phyloP scores from a whole-genome alignment of 2,113 vertebrate genomes.

The Archilochus colubris region DNA sequence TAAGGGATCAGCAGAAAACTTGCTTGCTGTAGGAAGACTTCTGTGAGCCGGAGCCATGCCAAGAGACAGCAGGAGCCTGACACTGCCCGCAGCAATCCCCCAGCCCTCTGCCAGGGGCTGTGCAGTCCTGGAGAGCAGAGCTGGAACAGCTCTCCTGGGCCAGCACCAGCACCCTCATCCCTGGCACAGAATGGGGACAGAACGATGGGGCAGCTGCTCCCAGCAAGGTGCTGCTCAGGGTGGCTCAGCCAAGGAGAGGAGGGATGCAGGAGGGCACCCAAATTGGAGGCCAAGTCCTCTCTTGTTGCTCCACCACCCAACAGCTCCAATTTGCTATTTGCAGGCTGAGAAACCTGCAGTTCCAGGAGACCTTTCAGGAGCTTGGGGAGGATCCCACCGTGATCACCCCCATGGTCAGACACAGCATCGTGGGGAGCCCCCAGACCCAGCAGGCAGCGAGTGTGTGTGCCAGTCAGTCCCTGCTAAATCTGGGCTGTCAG shows the following conservation, averaged over 20 bases:
- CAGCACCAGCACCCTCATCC: fast-evolving
- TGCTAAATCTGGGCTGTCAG: not conserved
- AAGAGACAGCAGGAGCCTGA: not conserved
- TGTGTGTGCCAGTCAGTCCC: not conserved
- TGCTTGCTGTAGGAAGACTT: not conserved
- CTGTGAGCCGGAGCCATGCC: not conserved
- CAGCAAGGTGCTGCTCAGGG: not conserved
- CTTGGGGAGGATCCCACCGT: not conserved
- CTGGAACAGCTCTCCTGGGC: not conserved
- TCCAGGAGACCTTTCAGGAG: not conserved
- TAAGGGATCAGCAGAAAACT: constrained; percentile 42
- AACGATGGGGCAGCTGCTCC: not conserved
- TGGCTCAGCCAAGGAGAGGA: no score
- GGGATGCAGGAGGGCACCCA: no score
- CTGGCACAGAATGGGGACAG: not conserved
- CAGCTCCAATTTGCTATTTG: fast-evolving
- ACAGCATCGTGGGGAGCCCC: not conserved
- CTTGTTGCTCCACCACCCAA: no score
- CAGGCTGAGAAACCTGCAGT: not conserved
- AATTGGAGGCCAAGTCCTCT: no score
- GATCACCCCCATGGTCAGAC: fast-evolving
- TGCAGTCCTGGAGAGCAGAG: fast-evolving
- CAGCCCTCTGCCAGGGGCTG: fast-evolving
- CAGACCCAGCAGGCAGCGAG: not conserved
- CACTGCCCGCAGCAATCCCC: not conserved